Percentiles rank a stretch among this genome's conserved stretches.
phyloP scores from a whole-genome alignment of 1,140 invertebrate genomes.

The Pygmarrhopalites habei region DNA sequence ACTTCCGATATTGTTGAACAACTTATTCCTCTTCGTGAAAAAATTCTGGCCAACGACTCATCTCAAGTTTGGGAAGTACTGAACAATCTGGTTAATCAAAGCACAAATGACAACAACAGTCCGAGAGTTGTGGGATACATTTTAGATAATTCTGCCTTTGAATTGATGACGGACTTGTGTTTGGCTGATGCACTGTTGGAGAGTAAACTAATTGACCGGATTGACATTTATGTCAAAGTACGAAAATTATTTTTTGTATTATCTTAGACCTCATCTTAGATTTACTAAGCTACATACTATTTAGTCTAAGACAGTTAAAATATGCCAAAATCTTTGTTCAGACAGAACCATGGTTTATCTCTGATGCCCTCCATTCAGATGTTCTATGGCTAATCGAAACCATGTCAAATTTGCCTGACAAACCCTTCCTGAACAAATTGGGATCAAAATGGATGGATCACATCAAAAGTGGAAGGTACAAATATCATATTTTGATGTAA shows the following conservation, averaged over 20 bases:
- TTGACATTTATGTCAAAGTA: conserved; percentile 79
- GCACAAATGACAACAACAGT: conserved; percentile 28
- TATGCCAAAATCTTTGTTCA: no score
- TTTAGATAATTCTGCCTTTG: conserved; percentile 89
- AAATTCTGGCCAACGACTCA: conserved; percentile 63
- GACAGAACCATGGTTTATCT: conserved; percentile 98
- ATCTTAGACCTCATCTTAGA: no score
- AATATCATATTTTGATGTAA: background rate
- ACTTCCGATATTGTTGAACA: conserved; percentile 55
- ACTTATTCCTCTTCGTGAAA: conserved; percentile 56
- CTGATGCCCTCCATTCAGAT: conserved; percentile 74
- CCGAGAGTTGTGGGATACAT: conserved; percentile 60
- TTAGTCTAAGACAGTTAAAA: no score
- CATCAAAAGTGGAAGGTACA: conserved; percentile 42
- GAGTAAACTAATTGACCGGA: conserved; percentile 56
- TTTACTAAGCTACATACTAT: no score
- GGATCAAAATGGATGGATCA: conserved; percentile 51
- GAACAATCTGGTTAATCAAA: conserved; percentile 11
- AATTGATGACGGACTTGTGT: conserved; percentile 83
- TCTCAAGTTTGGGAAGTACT: conserved; percentile 51
- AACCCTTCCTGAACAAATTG: conserved; percentile 16
- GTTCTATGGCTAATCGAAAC: conserved; percentile 59
- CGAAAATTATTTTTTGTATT: no score
- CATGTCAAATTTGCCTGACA: conserved; percentile 39
- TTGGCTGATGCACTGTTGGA: conserved; percentile 70